These are phyloP conservation scores for Zosterops hypoxanthus DNA, from an alignment of 2,113 vertebrate species.

Conservation along the genomic window DNA sequence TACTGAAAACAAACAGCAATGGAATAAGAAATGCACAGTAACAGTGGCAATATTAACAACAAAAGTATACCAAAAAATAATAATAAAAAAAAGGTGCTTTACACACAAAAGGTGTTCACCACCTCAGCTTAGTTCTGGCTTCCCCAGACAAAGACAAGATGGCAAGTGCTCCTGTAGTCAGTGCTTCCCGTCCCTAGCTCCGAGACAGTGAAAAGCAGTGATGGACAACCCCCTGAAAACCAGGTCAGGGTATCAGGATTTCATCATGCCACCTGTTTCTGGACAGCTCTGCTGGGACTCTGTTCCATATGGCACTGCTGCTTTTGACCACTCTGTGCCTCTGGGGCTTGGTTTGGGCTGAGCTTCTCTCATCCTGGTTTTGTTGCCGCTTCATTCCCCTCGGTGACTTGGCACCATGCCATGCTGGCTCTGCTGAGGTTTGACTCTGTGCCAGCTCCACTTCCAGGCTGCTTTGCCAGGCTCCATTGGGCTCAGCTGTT, in stretches of 20 bases:
- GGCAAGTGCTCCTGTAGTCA: background rate
- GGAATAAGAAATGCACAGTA: background rate
- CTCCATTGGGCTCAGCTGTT: background rate
- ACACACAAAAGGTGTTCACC: background rate
- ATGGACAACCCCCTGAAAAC: background rate
- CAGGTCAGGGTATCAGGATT: background rate
- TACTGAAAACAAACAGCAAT: background rate
- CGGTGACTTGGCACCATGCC: background rate
- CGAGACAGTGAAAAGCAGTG: rapidly evolving
- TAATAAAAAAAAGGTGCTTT: background rate
- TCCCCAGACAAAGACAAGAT: background rate
- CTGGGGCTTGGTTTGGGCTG: background rate
- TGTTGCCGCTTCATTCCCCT: background rate
- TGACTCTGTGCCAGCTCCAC: background rate
- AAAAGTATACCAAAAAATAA: background rate
- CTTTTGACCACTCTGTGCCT: background rate
- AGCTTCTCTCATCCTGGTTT: background rate
- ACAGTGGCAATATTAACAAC: background rate
- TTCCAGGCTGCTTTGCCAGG: background rate
- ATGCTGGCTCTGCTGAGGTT: background rate
- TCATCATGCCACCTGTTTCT: background rate
- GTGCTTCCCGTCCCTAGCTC: rapidly evolving
- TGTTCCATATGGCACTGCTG: rapidly evolving
- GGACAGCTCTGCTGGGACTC: background rate
- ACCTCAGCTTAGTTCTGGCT: background rate